Conservation (phyloP, 2,113 vertebrate genomes). For the Monarcha castaneiventris region DNA sequence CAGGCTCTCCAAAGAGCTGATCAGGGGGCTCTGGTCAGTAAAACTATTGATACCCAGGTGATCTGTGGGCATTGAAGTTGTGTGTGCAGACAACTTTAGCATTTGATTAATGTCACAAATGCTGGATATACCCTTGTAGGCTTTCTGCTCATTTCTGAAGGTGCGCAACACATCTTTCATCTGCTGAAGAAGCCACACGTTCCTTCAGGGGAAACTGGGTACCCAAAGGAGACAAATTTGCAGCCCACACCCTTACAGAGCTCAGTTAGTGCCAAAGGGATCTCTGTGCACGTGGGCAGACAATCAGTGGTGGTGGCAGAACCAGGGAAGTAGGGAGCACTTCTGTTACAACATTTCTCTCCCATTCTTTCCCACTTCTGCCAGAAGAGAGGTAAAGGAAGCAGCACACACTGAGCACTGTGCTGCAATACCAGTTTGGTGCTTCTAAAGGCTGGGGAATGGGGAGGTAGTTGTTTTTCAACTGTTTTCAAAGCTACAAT, state of each 20-base stretch:
- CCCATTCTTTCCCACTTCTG: background rate
- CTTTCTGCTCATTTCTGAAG: background rate
- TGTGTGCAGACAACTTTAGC: background rate
- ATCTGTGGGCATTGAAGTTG: background rate
- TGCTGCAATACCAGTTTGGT: background rate
- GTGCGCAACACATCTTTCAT: background rate
- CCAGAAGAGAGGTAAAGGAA: background rate
- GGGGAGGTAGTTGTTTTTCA: background rate
- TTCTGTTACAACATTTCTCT: background rate
- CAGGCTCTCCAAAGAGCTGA: background rate
- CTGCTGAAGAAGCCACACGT: background rate
- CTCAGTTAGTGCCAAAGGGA: background rate
- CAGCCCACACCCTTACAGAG: background rate
- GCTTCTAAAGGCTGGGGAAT: background rate
- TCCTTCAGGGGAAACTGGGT: background rate
- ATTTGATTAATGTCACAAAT: background rate
- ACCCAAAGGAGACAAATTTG: background rate
- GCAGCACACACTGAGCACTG: background rate
- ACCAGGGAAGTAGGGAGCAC: fast-evolving
- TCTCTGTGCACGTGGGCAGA: background rate
- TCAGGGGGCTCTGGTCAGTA: background rate
- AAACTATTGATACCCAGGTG: background rate
- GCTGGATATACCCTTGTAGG: background rate
- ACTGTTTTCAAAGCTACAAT: background rate
- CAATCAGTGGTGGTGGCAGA: background rate